These are phyloP conservation scores for Buphagus erythrorhynchus DNA, from an alignment of 2,797 vertebrate genomes.

Conservation along the genomic window DNA sequence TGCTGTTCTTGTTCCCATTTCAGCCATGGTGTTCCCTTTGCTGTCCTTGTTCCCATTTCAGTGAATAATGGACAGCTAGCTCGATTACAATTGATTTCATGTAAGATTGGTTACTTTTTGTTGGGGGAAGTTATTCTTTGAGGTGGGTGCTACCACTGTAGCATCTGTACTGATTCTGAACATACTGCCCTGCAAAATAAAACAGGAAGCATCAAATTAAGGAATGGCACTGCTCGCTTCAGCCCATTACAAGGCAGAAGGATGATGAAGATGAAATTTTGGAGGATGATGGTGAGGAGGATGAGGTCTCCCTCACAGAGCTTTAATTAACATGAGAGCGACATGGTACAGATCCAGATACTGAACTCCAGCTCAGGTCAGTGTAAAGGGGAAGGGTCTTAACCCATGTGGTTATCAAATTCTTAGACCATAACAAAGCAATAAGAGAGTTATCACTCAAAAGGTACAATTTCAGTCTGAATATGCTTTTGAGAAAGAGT, in stretches of 20 bases:
- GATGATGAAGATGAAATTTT: background rate
- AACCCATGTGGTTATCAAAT: constrained; percentile 41
- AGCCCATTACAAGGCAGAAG: background rate
- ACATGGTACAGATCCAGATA: background rate
- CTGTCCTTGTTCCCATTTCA: background rate
- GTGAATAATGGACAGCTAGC: background rate
- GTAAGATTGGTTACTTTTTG: background rate
- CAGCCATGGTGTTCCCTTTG: background rate
- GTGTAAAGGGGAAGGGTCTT: background rate
- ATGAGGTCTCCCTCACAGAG: background rate
- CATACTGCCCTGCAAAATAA: background rate
- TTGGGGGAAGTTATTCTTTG: background rate
- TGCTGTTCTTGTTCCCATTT: rapidly evolving
- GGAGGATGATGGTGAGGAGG: background rate
- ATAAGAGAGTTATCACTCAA: constrained; percentile 19
- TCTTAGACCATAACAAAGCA: background rate
- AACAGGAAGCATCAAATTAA: background rate
- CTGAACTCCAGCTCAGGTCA: background rate
- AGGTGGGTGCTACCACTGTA: background rate
- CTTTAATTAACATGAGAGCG: background rate
- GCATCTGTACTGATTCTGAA: background rate
- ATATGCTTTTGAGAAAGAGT: constrained; percentile 11
- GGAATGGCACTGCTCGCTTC: background rate
- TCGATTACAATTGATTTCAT: background rate
- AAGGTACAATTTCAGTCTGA: constrained; percentile 22